Base-by-base conservation (phyloP, 2,888 invertebrate genomes). In the Acronicta leporina region DNA sequence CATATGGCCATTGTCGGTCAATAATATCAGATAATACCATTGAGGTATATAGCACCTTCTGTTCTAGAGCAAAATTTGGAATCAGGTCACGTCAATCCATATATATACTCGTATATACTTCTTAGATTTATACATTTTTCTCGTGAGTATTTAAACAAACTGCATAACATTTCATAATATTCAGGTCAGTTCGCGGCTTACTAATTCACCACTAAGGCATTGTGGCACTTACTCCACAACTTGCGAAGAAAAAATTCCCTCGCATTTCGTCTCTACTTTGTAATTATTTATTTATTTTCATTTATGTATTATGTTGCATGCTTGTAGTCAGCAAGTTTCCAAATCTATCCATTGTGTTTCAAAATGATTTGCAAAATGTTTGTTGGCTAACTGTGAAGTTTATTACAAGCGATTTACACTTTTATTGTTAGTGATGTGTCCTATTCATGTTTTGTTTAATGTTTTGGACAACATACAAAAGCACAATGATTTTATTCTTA, bases 341-440 rank as follows among this genome's bases (percentile, higher is more conserved):
- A 57, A 75, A 72, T 60, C 41, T 42, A 47, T 57, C 41, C 27
- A 65, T 56, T 64, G 54, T 59, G 46, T 75, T 63, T 48, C 64
- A 52, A 70, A 68, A 52, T 55, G 20, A 16, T 52, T 74, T 49
- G 40, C 40, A 55, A 68, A 55, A 16, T 40, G 46, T 57, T 51
- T 42, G 15, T 51, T 46, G 14, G 47, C 42, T 55, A 54, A 42
- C 35, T 49, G 38, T 35, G 13, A 4, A 9, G 43, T 49, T 56
- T 8, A 56, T 74, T 74, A 55, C 48, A 68, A 62, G 51, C 48
- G 27, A 33, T 59, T 73, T 45, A 38, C 11, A 58, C 8, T n/a
- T 48, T 44, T 51, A 44, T 52, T 59, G 68, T 49, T 41, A 52
- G 25, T 45, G 43, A 73, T 58, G 73, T 67, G 41, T 59, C 47